Conservation (phyloP, 2,888 invertebrate genomes). For the Hartigia nigra region DNA sequence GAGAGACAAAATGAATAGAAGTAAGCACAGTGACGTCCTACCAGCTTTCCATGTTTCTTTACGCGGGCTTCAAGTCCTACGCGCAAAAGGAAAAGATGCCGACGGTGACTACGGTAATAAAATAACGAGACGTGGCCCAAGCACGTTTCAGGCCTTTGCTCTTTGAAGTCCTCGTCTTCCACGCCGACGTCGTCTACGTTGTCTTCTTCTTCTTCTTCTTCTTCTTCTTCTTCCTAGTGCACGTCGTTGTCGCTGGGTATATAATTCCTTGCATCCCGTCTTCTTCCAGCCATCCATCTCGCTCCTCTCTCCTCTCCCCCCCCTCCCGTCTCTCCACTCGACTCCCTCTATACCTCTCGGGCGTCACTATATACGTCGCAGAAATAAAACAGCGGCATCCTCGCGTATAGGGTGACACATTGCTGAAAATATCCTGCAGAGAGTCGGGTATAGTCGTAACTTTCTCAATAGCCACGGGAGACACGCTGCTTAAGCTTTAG, state of each 20-base stretch:
- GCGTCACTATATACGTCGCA: slow-evolving; percentile 31
- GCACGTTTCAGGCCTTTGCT: slow-evolving; percentile 3
- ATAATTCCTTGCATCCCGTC: slow-evolving; percentile 13
- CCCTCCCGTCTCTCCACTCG: slow-evolving; percentile 24
- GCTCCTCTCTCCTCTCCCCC: slow-evolving; percentile 24
- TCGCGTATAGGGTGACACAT: slow-evolving; percentile 47
- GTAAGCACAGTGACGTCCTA: too few species aligned
- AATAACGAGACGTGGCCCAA: slow-evolving; percentile 36
- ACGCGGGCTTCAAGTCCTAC: neutral
- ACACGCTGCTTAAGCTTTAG: neutral
- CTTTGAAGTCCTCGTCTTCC: slow-evolving; percentile 16
- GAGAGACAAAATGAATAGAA: neutral
- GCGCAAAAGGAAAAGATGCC: slow-evolving; percentile 10
- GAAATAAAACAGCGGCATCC: slow-evolving; percentile 40
- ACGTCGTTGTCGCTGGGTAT: neutral
- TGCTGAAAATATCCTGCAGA: slow-evolving; percentile 46
- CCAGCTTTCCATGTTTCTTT: neutral
- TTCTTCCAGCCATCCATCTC: slow-evolving; percentile 17
- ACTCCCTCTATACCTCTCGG: slow-evolving; percentile 14
- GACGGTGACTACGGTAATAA: slow-evolving; percentile 34
- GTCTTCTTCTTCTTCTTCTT: slow-evolving; percentile 29
- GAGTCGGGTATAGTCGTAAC: neutral
- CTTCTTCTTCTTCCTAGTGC: slow-evolving; percentile 11
- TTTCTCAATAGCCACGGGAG: neutral
- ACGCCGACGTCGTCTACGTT: slow-evolving; percentile 12